phyloP scores from a whole-genome alignment of 2,113 vertebrate genomes.

The Speoplatyrhinus poulsoni region DNA sequence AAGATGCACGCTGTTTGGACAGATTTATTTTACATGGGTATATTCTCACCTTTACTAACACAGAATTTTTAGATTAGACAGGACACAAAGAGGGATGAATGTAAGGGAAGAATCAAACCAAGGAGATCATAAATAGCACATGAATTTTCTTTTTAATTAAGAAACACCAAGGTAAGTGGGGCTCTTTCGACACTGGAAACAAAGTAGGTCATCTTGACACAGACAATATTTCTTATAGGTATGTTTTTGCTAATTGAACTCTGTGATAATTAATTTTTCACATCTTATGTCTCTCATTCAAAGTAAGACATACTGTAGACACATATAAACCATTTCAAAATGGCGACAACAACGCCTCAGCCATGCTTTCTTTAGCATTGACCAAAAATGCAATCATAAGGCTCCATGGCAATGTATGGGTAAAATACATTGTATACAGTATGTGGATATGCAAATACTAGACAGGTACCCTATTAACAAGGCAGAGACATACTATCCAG shows the following conservation, averaged over 20 bases:
- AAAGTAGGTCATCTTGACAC: conserved; percentile 37
- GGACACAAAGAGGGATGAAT: too few relatives aligned
- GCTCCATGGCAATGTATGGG: not conserved
- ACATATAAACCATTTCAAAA: not conserved
- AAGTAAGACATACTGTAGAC: conserved; percentile 26
- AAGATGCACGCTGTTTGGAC: too few relatives aligned
- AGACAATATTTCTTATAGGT: conserved; percentile 40
- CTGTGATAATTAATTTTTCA: conserved; percentile 8
- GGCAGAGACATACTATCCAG: conserved; percentile 1
- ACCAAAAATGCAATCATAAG: conserved; percentile 24
- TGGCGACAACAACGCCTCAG: conserved; percentile 3
- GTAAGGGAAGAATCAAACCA: conserved; percentile 20
- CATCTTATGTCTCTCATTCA: conserved; percentile 34
- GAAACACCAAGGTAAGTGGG: conserved; percentile 60
- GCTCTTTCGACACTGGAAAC: conserved; percentile 51
- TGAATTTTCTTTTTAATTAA: conserved; percentile 77
- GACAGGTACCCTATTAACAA: conserved; percentile 16
- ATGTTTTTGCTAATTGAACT: conserved; percentile 34
- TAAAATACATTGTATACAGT: conserved; percentile 32
- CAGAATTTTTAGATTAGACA: too few relatives aligned
- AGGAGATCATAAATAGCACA: conserved; percentile 70
- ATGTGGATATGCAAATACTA: conserved; percentile 42
- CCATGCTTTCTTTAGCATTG: conserved; percentile 19
- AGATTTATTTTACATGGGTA: too few relatives aligned
- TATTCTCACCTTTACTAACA: too few relatives aligned